Conservation (phyloP, 2,888 invertebrate genomes). For the Callimorpha dominula region DNA sequence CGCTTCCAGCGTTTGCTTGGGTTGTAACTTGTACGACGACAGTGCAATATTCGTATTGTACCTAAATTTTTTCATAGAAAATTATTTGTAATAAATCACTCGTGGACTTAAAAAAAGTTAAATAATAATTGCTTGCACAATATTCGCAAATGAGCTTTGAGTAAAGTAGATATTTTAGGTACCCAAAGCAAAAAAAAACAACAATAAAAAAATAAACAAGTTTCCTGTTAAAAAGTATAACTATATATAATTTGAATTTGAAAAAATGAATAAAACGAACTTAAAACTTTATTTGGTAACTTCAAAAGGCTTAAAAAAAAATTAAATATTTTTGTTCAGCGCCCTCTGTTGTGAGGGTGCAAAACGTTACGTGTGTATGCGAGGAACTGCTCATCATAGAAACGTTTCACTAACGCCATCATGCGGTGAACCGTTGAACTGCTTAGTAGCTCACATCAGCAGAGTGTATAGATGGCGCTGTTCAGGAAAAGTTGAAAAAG, state of each 20-base stretch:
- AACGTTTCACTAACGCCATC: constrained; percentile 49
- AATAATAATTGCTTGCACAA: too few relatives aligned
- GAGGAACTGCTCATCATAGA: constrained; percentile 9
- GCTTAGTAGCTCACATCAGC: constrained; percentile 9
- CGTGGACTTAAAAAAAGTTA: too few relatives aligned
- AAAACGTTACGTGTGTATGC: constrained; percentile 31
- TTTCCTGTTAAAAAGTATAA: too few relatives aligned
- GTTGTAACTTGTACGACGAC: not conserved
- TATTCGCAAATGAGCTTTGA: too few relatives aligned
- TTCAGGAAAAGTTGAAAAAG: constrained; percentile 40
- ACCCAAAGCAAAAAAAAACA: too few relatives aligned
- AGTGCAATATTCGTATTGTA: too few relatives aligned
- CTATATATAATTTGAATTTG: too few relatives aligned
- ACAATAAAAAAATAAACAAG: too few relatives aligned
- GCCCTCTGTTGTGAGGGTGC: constrained; percentile 62
- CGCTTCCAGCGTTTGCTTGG: not conserved
- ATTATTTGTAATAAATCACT: too few relatives aligned
- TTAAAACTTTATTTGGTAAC: not conserved
- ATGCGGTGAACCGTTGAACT: constrained; percentile 47
- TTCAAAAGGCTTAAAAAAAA: not conserved
- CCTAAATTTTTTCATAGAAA: too few relatives aligned
- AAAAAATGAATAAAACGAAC: not conserved
- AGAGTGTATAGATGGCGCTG: constrained; percentile 70
- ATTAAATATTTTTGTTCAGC: constrained; percentile 24
- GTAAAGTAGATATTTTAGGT: too few relatives aligned